These are phyloP conservation scores for Drosophila melanica DNA, from an alignment of 1,140 invertebrate genomes.

Conservation along the genomic window DNA sequence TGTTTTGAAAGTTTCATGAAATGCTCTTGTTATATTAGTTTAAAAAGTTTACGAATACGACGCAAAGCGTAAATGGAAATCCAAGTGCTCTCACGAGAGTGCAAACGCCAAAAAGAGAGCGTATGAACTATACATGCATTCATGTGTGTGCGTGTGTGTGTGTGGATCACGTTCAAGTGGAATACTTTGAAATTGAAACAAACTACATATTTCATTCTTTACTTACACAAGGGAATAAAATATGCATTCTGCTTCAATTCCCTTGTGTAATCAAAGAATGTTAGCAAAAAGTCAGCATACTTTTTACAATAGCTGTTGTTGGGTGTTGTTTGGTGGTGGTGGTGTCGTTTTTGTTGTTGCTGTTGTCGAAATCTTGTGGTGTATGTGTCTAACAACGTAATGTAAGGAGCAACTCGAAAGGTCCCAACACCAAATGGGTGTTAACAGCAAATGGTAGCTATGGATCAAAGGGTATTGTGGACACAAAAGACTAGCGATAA, in stretches of 20 bases:
- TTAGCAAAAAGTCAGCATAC: constrained; percentile 9
- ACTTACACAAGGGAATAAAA: constrained; percentile 2
- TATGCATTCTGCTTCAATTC: constrained; percentile 3
- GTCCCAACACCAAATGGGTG: constrained; percentile 7
- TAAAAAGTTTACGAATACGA: neutral
- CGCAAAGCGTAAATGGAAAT: neutral
- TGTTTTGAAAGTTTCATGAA: neutral
- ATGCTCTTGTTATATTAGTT: constrained; percentile 5
- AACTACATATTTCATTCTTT: constrained; percentile 9
- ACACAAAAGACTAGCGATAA: neutral
- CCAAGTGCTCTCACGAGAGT: neutral
- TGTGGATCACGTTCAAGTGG: neutral
- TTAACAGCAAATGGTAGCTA: constrained; percentile 10
- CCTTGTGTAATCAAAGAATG: constrained; percentile 3
- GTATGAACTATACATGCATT: neutral
- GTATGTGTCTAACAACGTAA: constrained; percentile 1
- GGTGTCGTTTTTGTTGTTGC: neutral
- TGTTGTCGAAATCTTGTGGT: neutral
- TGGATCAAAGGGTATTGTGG: neutral
- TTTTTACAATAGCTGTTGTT: neutral
- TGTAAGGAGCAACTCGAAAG: constrained; percentile 12
- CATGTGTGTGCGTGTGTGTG: neutral
- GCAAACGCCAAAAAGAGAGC: neutral
- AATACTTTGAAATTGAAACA: constrained; percentile 9
- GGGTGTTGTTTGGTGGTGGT: neutral